phyloP scores from a whole-genome alignment of 2,888 invertebrate genomes.

The Pseudococcus viburni region DNA sequence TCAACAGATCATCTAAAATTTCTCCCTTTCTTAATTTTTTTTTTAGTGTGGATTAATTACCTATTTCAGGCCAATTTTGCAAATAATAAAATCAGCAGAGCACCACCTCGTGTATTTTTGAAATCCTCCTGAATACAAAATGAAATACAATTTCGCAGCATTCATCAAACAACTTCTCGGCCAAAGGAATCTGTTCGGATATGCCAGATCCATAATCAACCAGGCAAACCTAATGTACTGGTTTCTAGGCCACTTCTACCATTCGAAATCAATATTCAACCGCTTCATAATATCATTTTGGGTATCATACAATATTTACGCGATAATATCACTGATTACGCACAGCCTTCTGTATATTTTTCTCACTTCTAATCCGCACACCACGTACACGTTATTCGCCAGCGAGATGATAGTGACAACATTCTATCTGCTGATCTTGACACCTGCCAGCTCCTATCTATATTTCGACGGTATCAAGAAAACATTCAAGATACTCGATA shows the following conservation, averaged over 20 bases:
- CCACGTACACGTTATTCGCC: neutral
- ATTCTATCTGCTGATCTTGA: neutral
- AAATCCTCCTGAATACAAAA: neutral
- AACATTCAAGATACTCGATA: neutral
- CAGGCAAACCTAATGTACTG: neutral
- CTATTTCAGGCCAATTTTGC: too few relatives aligned
- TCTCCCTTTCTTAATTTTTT: too few relatives aligned
- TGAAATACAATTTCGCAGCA: neutral
- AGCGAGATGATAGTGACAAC: neutral
- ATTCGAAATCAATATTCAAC: neutral
- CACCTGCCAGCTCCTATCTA: neutral
- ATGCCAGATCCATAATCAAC: neutral
- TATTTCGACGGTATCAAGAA: neutral
- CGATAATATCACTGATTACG: neutral
- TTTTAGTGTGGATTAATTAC: too few relatives aligned
- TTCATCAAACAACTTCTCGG: constrained; percentile 7
- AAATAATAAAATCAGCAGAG: too few relatives aligned
- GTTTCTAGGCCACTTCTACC: neutral
- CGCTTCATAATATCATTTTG: neutral
- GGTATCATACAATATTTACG: constrained; percentile 8
- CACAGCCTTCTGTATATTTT: neutral
- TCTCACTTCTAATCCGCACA: neutral
- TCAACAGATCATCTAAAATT: too few relatives aligned
- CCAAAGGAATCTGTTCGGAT: constrained; percentile 8
- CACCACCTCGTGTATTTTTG: neutral